Percentiles rank a stretch among this genome's conserved stretches.
Evolutionary conservation across 2,797 vertebrate genomes (phyloP).

Genomic region (Falco columbarius): DNA sequence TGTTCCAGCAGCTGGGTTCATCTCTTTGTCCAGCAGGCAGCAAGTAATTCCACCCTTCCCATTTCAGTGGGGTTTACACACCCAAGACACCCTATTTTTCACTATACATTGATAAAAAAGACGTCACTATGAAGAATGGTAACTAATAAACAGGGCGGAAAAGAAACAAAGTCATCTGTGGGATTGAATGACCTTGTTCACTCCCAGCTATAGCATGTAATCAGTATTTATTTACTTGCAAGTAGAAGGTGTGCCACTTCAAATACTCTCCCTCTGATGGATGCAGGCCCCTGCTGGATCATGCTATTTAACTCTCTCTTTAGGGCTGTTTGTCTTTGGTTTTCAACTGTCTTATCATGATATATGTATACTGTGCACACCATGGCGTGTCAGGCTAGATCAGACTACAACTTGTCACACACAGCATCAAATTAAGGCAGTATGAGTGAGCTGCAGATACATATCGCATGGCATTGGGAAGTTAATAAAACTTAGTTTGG

Average conservation of each 20-base stretch:
- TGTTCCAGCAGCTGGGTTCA: not conserved
- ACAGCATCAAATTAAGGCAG: conserved; percentile 57
- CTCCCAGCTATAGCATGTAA: not conserved
- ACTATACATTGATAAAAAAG: not conserved
- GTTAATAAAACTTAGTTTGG: conserved; percentile 59
- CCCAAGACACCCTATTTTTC: not conserved
- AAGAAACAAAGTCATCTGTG: not conserved
- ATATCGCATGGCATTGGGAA: conserved; percentile 18
- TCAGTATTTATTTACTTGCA: not conserved
- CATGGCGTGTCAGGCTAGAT: conserved; percentile 53
- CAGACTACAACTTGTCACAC: conserved; percentile 59
- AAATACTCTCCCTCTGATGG: conserved; percentile 24
- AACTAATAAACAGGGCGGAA: not conserved
- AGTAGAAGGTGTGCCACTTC: conserved; percentile 45
- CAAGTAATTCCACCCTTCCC: not conserved
- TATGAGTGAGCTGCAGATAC: conserved; percentile 54
- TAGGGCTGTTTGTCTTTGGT: conserved; percentile 46
- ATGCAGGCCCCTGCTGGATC: not conserved
- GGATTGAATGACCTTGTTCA: not conserved
- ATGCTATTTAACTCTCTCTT: not conserved
- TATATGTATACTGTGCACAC: conserved; percentile 21
- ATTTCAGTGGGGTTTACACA: not conserved
- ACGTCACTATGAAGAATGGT: not conserved
- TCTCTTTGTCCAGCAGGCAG: not conserved
- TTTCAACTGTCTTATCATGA: conserved; percentile 58